These are phyloP conservation scores for Lytechinus variegatus DNA, from an alignment of 35 echinoderm and acorn worm species.

Conservation along the genomic window DNA sequence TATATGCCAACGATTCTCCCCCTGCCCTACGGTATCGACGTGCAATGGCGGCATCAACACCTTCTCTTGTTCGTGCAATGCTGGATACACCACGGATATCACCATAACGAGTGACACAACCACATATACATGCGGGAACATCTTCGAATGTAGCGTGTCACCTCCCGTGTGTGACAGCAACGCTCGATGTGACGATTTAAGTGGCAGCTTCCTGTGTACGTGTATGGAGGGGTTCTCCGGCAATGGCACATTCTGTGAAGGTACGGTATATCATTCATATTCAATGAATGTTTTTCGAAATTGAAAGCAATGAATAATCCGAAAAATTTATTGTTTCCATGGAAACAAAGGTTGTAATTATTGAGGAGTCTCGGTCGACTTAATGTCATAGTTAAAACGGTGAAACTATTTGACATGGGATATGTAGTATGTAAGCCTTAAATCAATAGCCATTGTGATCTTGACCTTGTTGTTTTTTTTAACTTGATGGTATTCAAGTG, in stretches of 20 bases:
- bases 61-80: neutral
- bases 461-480: too few relatives aligned
- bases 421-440: too few relatives aligned
- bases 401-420: too few relatives aligned
- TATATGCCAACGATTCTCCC: neutral
- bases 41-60: neutral
- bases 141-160: neutral
- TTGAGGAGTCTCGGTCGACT: too few relatives aligned
- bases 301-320: too few relatives aligned
- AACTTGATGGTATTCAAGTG: too few relatives aligned
- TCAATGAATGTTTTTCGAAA: too few relatives aligned
- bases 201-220: neutral
- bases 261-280: neutral
- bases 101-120: neutral
- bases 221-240: neutral
- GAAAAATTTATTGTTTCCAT: too few relatives aligned
- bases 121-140: neutral
- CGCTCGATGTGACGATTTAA: neutral
- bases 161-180: neutral
- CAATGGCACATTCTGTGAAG: neutral
- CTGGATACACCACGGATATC: neutral
- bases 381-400: too few relatives aligned
- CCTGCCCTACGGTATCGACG: neutral
- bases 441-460: too few relatives aligned
- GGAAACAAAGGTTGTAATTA: too few relatives aligned